Conservation (phyloP, 2,797 vertebrate genomes). For the Pipistrellus pipistrellus region DNA sequence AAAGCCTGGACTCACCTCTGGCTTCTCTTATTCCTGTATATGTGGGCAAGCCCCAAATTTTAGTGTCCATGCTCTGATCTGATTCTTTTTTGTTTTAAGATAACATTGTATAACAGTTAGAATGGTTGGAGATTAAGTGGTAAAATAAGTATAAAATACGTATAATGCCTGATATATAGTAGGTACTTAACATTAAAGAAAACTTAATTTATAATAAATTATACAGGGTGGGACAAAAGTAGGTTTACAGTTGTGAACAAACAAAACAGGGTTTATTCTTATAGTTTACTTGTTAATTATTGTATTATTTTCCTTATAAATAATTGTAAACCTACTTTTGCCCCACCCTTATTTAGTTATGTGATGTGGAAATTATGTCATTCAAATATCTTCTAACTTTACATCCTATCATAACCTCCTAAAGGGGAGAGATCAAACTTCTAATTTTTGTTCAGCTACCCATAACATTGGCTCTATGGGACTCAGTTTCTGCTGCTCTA, state of each 20-base stretch:
- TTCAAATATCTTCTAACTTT: neutral
- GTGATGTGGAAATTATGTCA: neutral
- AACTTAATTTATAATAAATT: conserved; percentile 12
- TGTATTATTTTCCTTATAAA: neutral
- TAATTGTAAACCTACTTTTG: neutral
- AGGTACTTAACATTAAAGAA: neutral
- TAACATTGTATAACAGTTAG: neutral
- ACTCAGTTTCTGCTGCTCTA: neutral
- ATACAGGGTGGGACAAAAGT: neutral
- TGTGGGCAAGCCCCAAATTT: neutral
- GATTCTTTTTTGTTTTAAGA: neutral
- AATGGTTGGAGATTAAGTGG: neutral
- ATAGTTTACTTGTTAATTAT: neutral
- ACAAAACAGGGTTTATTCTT: neutral
- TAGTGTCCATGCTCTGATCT: neutral
- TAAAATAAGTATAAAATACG: neutral
- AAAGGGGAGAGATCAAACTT: neutral
- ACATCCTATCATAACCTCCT: neutral
- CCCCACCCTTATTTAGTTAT: neutral
- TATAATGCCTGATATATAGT: neutral
- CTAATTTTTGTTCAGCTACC: neutral
- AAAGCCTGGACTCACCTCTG: neutral
- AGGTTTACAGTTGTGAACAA: neutral
- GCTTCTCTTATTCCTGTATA: neutral
- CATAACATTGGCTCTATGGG: neutral